Evolutionary conservation across 2,797 vertebrate species (phyloP).

Genomic region (Halcyon chelicuti): DNA sequence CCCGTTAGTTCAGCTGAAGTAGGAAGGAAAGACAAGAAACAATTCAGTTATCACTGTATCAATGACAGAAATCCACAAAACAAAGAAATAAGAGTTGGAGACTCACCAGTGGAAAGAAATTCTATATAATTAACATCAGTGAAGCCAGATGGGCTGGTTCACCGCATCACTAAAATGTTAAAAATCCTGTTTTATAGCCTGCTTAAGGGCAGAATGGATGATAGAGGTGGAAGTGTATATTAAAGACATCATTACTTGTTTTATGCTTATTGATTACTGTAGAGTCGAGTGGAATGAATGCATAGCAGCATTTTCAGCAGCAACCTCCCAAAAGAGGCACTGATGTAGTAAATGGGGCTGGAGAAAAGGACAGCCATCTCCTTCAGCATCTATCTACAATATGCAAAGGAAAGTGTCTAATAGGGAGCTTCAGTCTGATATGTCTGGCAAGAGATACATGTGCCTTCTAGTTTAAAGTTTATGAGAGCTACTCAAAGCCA

Average conservation of each 20-base stretch:
- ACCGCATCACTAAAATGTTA: background rate
- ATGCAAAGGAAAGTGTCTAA: background rate
- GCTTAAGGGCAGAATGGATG: constrained; percentile 1
- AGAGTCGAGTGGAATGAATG: background rate
- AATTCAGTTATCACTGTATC: background rate
- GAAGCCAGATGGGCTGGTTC: background rate
- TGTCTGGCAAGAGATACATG: rapidly evolving
- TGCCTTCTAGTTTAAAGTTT: background rate
- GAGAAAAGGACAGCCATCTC: background rate
- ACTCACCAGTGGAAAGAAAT: background rate
- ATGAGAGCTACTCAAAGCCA: background rate
- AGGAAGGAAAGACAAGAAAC: background rate
- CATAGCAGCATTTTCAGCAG: background rate
- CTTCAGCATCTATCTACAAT: background rate
- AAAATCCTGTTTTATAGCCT: background rate
- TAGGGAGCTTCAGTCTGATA: background rate
- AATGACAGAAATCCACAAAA: background rate
- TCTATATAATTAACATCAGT: background rate
- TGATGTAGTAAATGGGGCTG: background rate
- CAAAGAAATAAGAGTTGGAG: background rate
- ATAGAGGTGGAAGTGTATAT: background rate
- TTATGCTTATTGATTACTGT: background rate
- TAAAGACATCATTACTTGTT: constrained; percentile 19
- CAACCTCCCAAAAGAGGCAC: background rate
- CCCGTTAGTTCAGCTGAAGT: background rate